phyloP scores from a whole-genome alignment of 2,888 invertebrate genomes.

The Pycnomerus fuliginosus region DNA sequence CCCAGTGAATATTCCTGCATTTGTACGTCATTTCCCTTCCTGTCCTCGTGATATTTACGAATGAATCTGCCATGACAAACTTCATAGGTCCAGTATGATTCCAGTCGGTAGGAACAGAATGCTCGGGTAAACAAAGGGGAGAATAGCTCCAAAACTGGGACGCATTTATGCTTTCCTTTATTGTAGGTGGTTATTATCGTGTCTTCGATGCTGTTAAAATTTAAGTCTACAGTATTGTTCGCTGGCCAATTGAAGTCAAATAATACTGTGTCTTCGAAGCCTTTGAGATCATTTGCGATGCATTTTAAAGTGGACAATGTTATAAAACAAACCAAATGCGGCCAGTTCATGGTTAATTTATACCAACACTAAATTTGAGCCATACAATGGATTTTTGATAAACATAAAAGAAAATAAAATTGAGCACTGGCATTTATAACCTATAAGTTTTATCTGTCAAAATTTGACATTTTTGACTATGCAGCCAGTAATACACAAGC shows the following conservation, averaged over 20 bases:
- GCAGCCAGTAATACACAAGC: no score
- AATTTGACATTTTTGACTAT: no score
- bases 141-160: conserved; percentile 73
- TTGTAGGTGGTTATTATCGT: conserved; percentile 72
- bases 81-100: conserved; percentile 93
- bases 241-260: conserved; percentile 81
- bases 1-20: conserved; percentile 86
- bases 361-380: no score
- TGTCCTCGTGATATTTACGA: conserved; percentile 93
- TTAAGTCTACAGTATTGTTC: conserved; percentile 48
- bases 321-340: no score
- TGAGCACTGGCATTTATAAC: no score
- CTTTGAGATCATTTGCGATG: conserved; percentile 66
- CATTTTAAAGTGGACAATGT: no score
- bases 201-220: conserved; percentile 55
- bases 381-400: no score
- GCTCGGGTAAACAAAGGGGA: conserved; percentile 74
- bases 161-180: conserved; percentile 81
- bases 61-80: conserved; percentile 91
- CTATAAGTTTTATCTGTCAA: no score
- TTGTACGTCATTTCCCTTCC: conserved; percentile 80
- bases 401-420: no score
- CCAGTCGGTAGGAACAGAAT: conserved; percentile 82
- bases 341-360: no score
- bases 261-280: conserved; percentile 79